A percentile compares a stretch with the other conserved stretches of the same genome.
Conservation (phyloP, 2,113 vertebrate species). For the Hyaena hyaena region DNA sequence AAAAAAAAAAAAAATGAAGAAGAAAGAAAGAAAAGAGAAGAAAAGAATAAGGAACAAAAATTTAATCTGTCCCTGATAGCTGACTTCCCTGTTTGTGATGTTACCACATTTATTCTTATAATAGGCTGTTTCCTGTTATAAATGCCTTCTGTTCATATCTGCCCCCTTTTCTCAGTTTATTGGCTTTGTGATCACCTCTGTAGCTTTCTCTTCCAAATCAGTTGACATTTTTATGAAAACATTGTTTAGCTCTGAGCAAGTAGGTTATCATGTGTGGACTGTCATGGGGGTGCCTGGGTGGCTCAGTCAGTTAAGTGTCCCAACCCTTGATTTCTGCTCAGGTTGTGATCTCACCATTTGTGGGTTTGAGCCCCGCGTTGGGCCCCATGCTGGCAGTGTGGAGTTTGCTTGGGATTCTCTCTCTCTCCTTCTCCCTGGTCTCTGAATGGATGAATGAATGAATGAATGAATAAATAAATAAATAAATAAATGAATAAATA, state of each 20-base stretch:
- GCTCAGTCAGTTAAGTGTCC: too few relatives aligned
- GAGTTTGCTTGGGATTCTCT: too few relatives aligned
- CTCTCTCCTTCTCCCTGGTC: too few relatives aligned
- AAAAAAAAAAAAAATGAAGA: too few relatives aligned
- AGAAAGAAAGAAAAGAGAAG: too few relatives aligned
- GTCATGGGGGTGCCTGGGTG: neutral
- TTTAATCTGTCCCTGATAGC: slow-evolving; percentile 52
- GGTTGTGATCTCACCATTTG: too few relatives aligned
- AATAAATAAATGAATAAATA: too few relatives aligned
- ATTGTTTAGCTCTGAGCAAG: slow-evolving; percentile 62
- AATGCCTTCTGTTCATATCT: slow-evolving; percentile 82
- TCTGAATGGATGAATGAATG: too few relatives aligned
- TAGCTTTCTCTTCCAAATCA: slow-evolving; percentile 81
- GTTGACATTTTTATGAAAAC: slow-evolving; percentile 79
- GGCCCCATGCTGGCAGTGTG: too few relatives aligned
- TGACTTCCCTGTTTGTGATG: neutral
- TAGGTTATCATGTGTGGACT: neutral
- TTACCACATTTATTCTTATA: slow-evolving; percentile 69
- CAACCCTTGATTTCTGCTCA: too few relatives aligned
- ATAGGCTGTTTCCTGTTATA: slow-evolving; percentile 82
- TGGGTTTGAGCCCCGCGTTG: too few relatives aligned
- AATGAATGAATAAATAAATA: too few relatives aligned
- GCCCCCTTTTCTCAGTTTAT: slow-evolving; percentile 67
- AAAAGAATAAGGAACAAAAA: slow-evolving; percentile 2
- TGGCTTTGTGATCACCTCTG: slow-evolving; percentile 71